A percentile compares a stretch with the other conserved stretches of the same genome.
Conservation (phyloP, 2,113 vertebrate species). For the Alethe diademata region DNA sequence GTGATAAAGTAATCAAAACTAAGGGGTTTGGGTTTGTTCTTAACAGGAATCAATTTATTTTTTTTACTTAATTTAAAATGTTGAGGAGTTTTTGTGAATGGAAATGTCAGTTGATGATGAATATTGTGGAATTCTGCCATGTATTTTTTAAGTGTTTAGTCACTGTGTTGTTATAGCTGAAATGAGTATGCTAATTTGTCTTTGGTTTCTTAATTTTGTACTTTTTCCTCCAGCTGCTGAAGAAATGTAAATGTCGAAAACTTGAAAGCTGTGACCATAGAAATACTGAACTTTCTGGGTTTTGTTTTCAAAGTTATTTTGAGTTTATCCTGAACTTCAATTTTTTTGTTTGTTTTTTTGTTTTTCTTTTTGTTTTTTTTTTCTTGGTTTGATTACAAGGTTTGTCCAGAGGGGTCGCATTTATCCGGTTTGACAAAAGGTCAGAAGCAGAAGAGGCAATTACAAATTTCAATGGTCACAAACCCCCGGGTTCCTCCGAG, state of each 20-base stretch:
- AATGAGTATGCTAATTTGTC: neutral
- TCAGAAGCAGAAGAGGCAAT: conserved; percentile 96
- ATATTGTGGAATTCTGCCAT: neutral
- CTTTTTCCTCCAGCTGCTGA: conserved; percentile 1
- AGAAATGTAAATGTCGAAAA: neutral
- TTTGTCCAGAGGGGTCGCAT: conserved; percentile 92
- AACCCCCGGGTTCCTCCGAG: conserved; percentile 89
- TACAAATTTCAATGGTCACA: conserved; percentile 95
- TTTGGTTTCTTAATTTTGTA: conserved; percentile 32
- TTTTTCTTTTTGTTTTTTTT: conserved; percentile 34
- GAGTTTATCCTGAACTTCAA: conserved; percentile 19
- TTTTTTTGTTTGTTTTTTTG: neutral
- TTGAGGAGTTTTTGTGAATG: neutral
- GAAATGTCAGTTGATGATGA: neutral
- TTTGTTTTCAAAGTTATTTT: conserved; percentile 63
- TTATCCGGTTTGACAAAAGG: conserved; percentile 96
- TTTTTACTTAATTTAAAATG: neutral
- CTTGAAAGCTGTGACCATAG: conserved; percentile 25
- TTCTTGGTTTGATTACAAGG: conserved; percentile 79
- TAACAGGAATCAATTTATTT: neutral
- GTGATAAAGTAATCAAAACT: neutral
- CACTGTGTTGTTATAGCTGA: neutral
- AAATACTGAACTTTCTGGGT: conserved; percentile 37
- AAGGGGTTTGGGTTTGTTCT: neutral
- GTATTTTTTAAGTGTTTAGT: neutral